Evolutionary conservation across 2,888 invertebrate species (phyloP), one percentile per base, ranked within the genome.

Genomic region (Gnatocerus cornutus): DNA sequence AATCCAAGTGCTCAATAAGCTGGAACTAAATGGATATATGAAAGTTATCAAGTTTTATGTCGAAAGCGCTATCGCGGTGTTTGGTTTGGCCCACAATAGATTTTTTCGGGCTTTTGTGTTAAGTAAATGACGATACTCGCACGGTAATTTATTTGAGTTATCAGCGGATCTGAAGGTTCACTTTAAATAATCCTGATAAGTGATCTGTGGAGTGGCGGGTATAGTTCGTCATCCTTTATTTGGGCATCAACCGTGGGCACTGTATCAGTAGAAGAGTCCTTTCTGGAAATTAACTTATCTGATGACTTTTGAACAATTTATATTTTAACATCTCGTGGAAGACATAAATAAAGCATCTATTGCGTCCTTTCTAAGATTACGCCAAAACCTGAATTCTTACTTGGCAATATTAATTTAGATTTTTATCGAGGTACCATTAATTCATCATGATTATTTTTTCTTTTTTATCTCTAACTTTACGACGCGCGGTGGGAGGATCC

Each of bases 21-120:
- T 78, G 80, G 78, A 79, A 80, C 76, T 80, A 80, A 80, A 76
- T 76, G 78, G 77, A 78, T 79, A 76, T 80, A 80, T 79, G 80
- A 73, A 74, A 78, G 77, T 77, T 79, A 79, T 80, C 80, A 77
- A 78, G 69, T 77, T 79, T 80, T 80, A 79, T 79, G 79, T 77
- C 77, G 68, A 75, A 77, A 72, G 73, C 68, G 76, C 76, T 78
- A 77, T 78, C 77, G 68, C 41, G 37, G 64, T 64, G 55, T 65
- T 61, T 69, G 73, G 71, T 75, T 77, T 77, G 76, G 75, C 56
- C 50, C 62, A 63, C 48, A 69, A 69, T 69, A 55, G 64, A 69
- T 65, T 69, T 69, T 62, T 65, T 53, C 65, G 37, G 2, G 69
- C 56, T 45, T 64, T 64, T 63, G 56, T 55, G 45, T 63, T 41